Percentiles rank a stretch among this genome's conserved stretches.
Evolutionary conservation across 2,113 vertebrate genomes (phyloP).

Genomic region (Oceanodroma tethys): DNA sequence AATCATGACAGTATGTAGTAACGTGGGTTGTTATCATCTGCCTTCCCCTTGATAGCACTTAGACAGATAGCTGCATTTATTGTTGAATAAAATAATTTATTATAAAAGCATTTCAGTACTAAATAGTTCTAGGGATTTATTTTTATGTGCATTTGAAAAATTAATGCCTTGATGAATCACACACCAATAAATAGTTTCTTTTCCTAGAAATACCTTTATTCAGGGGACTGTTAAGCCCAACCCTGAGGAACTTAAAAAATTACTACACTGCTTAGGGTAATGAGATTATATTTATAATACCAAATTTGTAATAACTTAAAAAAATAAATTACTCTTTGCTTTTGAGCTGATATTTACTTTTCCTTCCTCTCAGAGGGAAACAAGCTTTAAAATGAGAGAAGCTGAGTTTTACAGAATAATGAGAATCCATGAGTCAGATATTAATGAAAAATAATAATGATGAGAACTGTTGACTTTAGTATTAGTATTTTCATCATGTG

Average conservation of each 20-base stretch:
- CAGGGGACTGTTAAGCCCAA: neutral
- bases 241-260: neutral
- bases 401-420: neutral
- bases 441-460: constrained; percentile 13
- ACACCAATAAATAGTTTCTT: neutral
- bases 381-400: constrained; percentile 29
- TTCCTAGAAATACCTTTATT: neutral
- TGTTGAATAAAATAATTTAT: neutral
- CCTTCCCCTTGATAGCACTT: neutral
- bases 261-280: neutral
- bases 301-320: constrained; percentile 7
- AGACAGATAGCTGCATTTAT: neutral
- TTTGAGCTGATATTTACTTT: constrained; percentile 37
- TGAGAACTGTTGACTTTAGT: neutral
- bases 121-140: neutral
- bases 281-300: constrained; percentile 3
- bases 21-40: neutral
- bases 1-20: neutral
- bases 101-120: neutral
- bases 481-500: neutral
- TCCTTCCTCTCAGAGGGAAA: neutral
- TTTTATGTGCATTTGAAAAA: constrained; percentile 23
- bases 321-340: neutral
- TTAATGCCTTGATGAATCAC: neutral
- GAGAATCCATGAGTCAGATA: neutral